phyloP scores from a whole-genome alignment of 2,797 vertebrate species.

The Sebastes paucispinis region DNA sequence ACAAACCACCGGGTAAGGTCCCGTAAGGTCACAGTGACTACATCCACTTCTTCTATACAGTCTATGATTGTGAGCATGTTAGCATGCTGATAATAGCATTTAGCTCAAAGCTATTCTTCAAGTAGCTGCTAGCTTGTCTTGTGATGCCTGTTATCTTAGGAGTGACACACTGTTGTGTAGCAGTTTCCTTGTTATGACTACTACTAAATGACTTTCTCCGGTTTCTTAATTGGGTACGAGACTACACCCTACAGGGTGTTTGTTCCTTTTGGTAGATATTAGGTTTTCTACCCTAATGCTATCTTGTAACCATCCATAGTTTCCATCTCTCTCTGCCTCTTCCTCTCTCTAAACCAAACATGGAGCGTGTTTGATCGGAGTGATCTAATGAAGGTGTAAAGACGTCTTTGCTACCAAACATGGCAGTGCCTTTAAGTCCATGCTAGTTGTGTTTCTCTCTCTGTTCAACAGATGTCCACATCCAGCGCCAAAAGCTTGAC shows the following conservation, averaged over 20 bases:
- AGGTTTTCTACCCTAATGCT: not conserved
- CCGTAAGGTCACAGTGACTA: too few species aligned
- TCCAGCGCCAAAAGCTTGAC: conserved; percentile 6
- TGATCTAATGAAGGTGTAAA: not conserved
- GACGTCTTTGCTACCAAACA: conserved; percentile 28
- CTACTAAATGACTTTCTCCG: not conserved
- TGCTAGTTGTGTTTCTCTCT: not conserved
- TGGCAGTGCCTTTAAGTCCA: conserved; percentile 13
- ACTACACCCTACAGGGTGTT: not conserved
- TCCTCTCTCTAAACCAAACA: not conserved
- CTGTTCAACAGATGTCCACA: not conserved
- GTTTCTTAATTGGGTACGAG: not conserved
- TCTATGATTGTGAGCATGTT: not conserved
- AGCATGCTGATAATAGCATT: not conserved
- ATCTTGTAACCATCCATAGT: not conserved
- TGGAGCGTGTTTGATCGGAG: not conserved
- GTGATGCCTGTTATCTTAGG: not conserved
- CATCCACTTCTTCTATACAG: too few species aligned
- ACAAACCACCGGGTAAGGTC: too few species aligned
- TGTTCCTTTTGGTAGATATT: not conserved
- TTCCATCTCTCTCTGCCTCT: not conserved
- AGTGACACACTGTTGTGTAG: not conserved
- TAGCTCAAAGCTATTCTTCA: not conserved
- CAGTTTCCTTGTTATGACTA: not conserved
- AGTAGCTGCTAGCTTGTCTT: not conserved